Evolutionary conservation across 2,797 vertebrate species (phyloP).

Genomic region (Sebastes glaucus): DNA sequence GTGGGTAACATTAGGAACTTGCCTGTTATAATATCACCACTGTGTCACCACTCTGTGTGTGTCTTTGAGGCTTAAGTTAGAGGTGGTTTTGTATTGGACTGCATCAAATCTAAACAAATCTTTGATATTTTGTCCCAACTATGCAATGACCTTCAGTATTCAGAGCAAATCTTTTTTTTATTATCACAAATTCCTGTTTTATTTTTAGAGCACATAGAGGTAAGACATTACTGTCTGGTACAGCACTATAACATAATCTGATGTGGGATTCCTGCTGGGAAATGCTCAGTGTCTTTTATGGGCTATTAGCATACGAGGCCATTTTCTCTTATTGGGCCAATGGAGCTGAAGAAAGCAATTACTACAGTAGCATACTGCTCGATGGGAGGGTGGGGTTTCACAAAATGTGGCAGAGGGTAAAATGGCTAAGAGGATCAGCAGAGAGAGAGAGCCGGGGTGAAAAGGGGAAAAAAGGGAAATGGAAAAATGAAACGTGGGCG

Average conservation of each 20-base stretch:
- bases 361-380: conserved; percentile 55
- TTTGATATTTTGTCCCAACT: not conserved
- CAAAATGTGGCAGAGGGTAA: conserved; percentile 30
- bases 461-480: not conserved
- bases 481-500: conserved; percentile 5
- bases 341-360: conserved; percentile 77
- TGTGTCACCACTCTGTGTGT: not conserved
- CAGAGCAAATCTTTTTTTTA: not conserved
- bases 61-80: not conserved
- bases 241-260: conserved; percentile 47
- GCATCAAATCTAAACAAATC: not conserved
- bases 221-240: conserved; percentile 31
- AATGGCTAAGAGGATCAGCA: conserved; percentile 40
- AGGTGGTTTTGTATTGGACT: not conserved
- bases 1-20: conserved; percentile 17
- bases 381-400: conserved; percentile 47
- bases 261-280: conserved; percentile 62
- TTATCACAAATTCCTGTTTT: conserved; percentile 26
- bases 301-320: conserved; percentile 65
- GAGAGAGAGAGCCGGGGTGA: not conserved
- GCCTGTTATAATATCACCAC: not conserved
- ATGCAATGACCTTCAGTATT: not conserved
- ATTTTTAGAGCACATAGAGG: conserved; percentile 36
- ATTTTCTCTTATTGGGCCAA: conserved; percentile 69
- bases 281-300: conserved; percentile 63